A percentile compares a stretch with the other conserved stretches of the same genome.
These are phyloP conservation scores for Botia kubotai DNA, from an alignment of 2,797 vertebrate genomes.

Conservation along the genomic window DNA sequence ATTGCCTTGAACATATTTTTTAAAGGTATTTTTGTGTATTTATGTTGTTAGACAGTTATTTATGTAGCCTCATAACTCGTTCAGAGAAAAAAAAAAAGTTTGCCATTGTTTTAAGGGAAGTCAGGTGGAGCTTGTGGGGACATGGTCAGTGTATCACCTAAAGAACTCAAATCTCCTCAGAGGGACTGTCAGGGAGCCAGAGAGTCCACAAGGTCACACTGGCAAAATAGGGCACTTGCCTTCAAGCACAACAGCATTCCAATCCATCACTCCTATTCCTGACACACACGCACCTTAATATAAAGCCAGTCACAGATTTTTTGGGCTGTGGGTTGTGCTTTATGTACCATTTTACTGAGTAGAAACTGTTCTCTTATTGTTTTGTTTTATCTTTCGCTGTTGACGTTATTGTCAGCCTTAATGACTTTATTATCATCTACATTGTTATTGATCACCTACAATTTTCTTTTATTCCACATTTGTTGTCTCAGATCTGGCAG, in stretches of 20 bases:
- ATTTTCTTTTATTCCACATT: neutral
- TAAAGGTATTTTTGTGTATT: neutral
- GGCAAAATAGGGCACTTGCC: slow-evolving; percentile 65
- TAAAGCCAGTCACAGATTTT: slow-evolving; percentile 45
- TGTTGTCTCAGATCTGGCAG: neutral
- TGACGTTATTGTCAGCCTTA: neutral
- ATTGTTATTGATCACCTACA: neutral
- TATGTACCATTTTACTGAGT: neutral
- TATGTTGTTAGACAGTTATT: neutral
- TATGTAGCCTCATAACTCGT: neutral
- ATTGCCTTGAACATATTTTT: neutral
- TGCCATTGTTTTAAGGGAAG: slow-evolving; percentile 45
- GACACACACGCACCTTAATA: slow-evolving; percentile 57
- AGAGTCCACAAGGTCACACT: slow-evolving; percentile 73
- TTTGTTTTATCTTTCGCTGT: neutral
- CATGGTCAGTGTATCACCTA: slow-evolving; percentile 52
- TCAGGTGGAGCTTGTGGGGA: slow-evolving; percentile 56
- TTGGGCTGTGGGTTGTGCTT: neutral
- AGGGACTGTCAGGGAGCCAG: slow-evolving; percentile 70
- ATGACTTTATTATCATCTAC: neutral
- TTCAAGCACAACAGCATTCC: slow-evolving; percentile 67
- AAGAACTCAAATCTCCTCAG: slow-evolving; percentile 66
- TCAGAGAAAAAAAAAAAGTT: neutral
- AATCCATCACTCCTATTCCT: slow-evolving; percentile 58
- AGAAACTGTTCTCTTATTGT: neutral